Base-by-base conservation (phyloP, 1,140 invertebrate species). In the Camponotus vicinus region DNA sequence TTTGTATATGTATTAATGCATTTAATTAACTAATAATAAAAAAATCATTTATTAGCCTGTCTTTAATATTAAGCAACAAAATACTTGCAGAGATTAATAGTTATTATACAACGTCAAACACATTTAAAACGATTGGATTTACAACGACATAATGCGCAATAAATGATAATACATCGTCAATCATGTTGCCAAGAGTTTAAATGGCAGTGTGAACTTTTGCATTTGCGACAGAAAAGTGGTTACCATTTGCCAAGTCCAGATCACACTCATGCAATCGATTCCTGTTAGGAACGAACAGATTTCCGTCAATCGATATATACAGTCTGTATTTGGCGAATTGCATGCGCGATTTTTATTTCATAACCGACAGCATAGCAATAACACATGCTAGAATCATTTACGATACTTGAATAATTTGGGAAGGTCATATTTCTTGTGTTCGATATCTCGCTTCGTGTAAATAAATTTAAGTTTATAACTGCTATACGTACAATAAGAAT, bases 361-460 rank as follows among this genome's bases (percentile, higher is more conserved):
- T 80, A 80, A 80, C 42, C n/a, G 57, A 45, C 69, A 57, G 79
- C 49, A 57, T 82, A 75, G 61, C 70, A 86, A 91, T 83, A 88
- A 88, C 82, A 89, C 67, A 89, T 42, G 59, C 63, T 37, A 34
- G 37, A 82, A 78, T 86, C 78, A 89, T 89, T 82, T 77, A 86
- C 67, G 87, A 82, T 69, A 73, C 55, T 37, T 86, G 57, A 89
- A 89, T 89, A 89, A 89, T 89, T 89, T 18, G 64, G 55, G 66
- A 80, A 80, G 78, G 78, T 71, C 66, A 80, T 15, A 70, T 70
- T 80, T 80, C 6, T 9, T 49, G 27, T 34, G 49, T 18, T 57
- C 21, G 49, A 37, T 6, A 34, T 57, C 15, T 34, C 37, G 13
- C 34, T 27, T 8, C 21, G 21, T 8, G 42, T 49, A 40, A 70